Percentiles rank a stretch among this genome's conserved stretches.
These are phyloP conservation scores for Drosophila jambulina DNA, from an alignment of 1,140 invertebrate species.

Conservation along the genomic window DNA sequence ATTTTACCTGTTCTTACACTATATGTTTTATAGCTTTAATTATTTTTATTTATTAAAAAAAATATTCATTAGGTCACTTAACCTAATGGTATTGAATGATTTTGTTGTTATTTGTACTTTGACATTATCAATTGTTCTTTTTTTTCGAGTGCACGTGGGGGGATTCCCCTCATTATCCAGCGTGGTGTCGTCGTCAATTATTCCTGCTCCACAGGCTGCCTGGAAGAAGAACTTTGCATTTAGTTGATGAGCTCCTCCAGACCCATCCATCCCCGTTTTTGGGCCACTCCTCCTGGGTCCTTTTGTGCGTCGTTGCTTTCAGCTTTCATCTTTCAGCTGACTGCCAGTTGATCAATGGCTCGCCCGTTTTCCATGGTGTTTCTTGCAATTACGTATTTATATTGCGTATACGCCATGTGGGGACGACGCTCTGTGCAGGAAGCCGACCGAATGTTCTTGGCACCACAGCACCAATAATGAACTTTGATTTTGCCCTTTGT, in stretches of 20 bases:
- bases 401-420: constrained; percentile 66
- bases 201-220: constrained; percentile 63
- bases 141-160: constrained; percentile 30
- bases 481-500: constrained; percentile 55
- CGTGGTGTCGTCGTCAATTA: constrained; percentile 75
- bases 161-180: constrained; percentile 70
- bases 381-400: constrained; percentile 72
- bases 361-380: constrained; percentile 37
- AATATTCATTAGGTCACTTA: not conserved
- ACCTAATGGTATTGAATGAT: not conserved
- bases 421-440: constrained; percentile 13
- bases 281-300: constrained; percentile 48
- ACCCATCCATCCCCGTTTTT: not conserved
- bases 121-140: constrained; percentile 2
- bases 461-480: constrained; percentile 64
- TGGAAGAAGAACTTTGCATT: constrained; percentile 67
- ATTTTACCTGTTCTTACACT: too few relatives aligned
- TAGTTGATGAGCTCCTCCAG: constrained; percentile 71
- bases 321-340: constrained; percentile 52
- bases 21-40: too few relatives aligned
- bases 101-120: too few relatives aligned
- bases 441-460: constrained; percentile 48
- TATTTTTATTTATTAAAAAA: not conserved
- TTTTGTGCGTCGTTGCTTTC: constrained; percentile 49
- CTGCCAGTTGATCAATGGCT: constrained; percentile 71